A percentile compares a stretch with the other conserved stretches of the same genome.
Conservation (phyloP, 2,797 vertebrate species). For the Gambelia wislizenii region DNA sequence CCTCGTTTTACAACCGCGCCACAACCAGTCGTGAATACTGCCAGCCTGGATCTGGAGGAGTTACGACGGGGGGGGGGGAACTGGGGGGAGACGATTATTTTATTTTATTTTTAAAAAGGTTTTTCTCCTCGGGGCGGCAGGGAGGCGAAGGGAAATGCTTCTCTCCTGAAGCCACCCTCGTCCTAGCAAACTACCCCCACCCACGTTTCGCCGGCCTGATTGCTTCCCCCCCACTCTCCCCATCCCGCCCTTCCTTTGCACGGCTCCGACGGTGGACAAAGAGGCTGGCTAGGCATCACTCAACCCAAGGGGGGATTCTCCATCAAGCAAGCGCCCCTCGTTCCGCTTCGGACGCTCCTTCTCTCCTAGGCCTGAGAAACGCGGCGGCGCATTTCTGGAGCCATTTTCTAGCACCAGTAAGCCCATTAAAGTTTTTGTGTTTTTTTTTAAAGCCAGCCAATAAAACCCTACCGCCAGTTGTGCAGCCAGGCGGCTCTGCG, state of each 20-base stretch:
- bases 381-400: background rate
- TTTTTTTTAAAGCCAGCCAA: too few relatives aligned
- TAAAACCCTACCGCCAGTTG: background rate
- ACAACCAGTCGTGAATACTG: too few relatives aligned
- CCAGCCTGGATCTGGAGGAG: background rate
- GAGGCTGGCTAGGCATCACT: too few relatives aligned
- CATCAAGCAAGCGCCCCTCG: background rate
- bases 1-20: background rate
- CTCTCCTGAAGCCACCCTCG: too few relatives aligned
- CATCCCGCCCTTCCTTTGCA: too few relatives aligned
- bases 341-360: background rate
- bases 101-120: too few relatives aligned
- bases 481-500: rapidly evolving
- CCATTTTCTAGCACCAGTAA: too few relatives aligned
- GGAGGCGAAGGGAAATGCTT: background rate
- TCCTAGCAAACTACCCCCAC: background rate
- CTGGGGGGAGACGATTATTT: background rate
- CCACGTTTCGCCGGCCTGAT: background rate
- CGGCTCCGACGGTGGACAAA: too few relatives aligned
- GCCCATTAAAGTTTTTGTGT: background rate
- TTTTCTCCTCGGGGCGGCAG: too few relatives aligned
- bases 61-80: too few relatives aligned
- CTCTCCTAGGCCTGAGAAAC: background rate
- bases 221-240: background rate
- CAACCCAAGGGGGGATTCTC: too few relatives aligned